A percentile compares a stretch with the other conserved stretches of the same genome.
These are phyloP conservation scores for Microchirus variegatus DNA, from an alignment of 2,797 vertebrate genomes.

Conservation along the genomic window DNA sequence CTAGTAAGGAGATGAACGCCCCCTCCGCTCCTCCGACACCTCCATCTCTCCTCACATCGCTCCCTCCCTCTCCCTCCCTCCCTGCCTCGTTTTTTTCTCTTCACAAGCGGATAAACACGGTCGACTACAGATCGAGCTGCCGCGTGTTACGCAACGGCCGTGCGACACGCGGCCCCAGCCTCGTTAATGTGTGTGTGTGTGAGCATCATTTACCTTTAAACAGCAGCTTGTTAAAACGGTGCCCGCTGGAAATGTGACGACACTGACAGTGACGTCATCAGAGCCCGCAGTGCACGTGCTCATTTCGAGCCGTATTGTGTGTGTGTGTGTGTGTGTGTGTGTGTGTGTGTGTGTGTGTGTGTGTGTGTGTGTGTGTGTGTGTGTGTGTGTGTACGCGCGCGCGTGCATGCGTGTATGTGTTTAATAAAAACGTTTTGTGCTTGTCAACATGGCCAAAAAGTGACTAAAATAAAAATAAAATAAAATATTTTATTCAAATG, in stretches of 20 bases:
- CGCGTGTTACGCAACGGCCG: slow-evolving; percentile 60
- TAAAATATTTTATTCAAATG: too few species aligned
- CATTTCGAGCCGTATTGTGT: too few species aligned
- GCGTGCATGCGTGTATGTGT: too few species aligned
- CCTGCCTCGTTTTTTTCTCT: slow-evolving; percentile 2
- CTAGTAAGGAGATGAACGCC: slow-evolving; percentile 56
- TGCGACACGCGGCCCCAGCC: slow-evolving; percentile 14
- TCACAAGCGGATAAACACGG: slow-evolving; percentile 62
- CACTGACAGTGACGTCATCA: slow-evolving; percentile 52
- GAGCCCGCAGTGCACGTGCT: background rate
- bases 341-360: too few species aligned
- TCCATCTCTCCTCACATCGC: slow-evolving; percentile 56
- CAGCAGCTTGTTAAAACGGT: slow-evolving; percentile 14
- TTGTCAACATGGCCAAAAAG: too few species aligned
- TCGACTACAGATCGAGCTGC: slow-evolving; percentile 36
- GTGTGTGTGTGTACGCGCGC: too few species aligned
- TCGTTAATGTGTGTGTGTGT: too few species aligned
- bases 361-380: too few species aligned
- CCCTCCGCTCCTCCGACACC: slow-evolving; percentile 38
- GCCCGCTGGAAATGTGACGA: slow-evolving; percentile 44
- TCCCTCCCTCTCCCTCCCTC: slow-evolving; percentile 61
- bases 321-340: too few species aligned
- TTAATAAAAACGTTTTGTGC: too few species aligned
- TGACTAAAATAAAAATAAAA: too few species aligned
- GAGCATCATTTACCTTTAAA: too few species aligned